Evolutionary conservation across 2,888 invertebrate species (phyloP), one percentile per base, ranked within the genome.

Genomic region (Drosophila formosana): DNA sequence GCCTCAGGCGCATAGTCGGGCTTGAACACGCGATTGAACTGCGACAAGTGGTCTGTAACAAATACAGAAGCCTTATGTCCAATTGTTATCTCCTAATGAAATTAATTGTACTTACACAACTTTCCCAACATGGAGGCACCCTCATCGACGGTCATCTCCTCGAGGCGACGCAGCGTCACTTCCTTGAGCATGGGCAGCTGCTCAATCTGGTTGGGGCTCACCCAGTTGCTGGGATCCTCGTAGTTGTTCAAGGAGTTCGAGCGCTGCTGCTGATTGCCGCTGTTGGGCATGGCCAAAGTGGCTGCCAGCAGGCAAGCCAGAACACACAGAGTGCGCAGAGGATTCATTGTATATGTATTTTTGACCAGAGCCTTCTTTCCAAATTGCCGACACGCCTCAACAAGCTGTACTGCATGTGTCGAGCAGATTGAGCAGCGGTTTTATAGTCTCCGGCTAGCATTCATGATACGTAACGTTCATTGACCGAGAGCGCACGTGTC

Each of bases 191-290:
- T 45, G 1, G 91, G 90, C 65, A 83, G 47, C 43, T 80, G 63
- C 52, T 90, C 78, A 32, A 91, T 75, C 9, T 91, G 78, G n/a
- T 58, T 72, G 0, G 62, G 46, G n/a, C 73, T 82, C 0, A 91
- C 72, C 91, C 91, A 91, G 56, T 90, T 83, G 37, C 79, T 81
- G 26, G 91, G 91, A 64, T 88, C 80, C 49, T 85, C 67, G 30
- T 64, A 66, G 51, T 45, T 76, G 51, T 34, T 68, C 34, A 70
- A 39, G 26, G 78, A 68, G 63, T 83, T 89, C 18, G 68, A 69
- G 25, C 67, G 58, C 13, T 11, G 57, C 7, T 41, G 47, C 65
- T n/a, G 37, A n/a, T 13, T 47, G 4, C 45, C 53, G 13, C 9
- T 25, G 37, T 67, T 51, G 43, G 62, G 49, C 3, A 55, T 37